These are phyloP conservation scores for Aradophagus sp. DNA, from an alignment of 1,140 invertebrate genomes.

Conservation along the genomic window DNA sequence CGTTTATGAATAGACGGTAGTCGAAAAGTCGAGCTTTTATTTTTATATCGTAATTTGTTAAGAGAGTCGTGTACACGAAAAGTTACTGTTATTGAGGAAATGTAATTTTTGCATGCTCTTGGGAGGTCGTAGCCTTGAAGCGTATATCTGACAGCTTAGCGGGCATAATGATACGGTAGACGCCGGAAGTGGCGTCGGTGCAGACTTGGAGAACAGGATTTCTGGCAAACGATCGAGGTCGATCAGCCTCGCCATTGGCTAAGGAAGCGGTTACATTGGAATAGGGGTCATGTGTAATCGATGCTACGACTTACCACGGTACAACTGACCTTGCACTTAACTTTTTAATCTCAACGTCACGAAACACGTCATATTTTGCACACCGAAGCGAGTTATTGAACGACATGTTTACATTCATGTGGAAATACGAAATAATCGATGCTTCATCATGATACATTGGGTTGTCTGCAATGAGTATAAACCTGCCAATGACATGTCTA, in stretches of 20 bases:
- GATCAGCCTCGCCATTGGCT: conserved; percentile 63
- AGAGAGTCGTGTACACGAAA: too few relatives aligned
- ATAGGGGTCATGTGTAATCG: conserved; percentile 66
- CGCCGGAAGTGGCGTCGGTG: conserved; percentile 34
- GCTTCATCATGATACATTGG: conserved; percentile 31
- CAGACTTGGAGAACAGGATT: conserved; percentile 43
- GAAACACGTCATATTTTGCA: conserved; percentile 54
- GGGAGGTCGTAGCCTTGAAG: conserved; percentile 45
- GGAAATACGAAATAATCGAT: conserved; percentile 44
- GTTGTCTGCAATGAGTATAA: conserved; percentile 10
- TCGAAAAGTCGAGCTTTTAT: too few relatives aligned
- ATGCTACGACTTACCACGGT: conserved; percentile 63
- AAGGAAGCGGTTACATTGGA: conserved; percentile 55
- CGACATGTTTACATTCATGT: conserved; percentile 44
- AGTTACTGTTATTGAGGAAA: conserved; percentile 22
- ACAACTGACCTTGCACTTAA: conserved; percentile 55
- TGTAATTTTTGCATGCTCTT: conserved; percentile 45
- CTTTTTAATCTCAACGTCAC: conserved; percentile 53
- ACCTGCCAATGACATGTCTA: conserved; percentile 1
- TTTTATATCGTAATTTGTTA: too few relatives aligned
- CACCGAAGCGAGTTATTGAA: conserved; percentile 51
- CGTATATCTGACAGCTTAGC: conserved; percentile 41
- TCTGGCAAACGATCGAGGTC: conserved; percentile 28
- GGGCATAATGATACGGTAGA: conserved; percentile 45
- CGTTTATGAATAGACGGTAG: too few relatives aligned